Conservation (phyloP, 2,797 vertebrate genomes). For the Lagocephalus sceleratus region DNA sequence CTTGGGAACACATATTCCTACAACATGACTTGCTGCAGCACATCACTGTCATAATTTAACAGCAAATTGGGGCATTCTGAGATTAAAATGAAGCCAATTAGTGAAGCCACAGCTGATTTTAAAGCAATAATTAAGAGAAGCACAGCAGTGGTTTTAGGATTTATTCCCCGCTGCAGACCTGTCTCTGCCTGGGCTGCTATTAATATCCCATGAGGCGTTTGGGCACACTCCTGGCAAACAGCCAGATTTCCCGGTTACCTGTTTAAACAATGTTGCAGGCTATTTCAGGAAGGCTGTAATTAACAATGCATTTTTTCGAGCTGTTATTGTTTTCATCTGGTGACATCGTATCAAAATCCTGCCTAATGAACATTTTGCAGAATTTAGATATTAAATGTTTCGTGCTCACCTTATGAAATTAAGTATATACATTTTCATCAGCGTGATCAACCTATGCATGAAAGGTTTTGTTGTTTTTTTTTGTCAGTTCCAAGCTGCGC, state of each 20-base stretch:
- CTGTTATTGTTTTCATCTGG: slow-evolving; percentile 60
- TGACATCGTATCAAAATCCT: slow-evolving; percentile 22
- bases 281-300: slow-evolving; percentile 78
- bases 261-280: slow-evolving; percentile 81
- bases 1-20: slow-evolving; percentile 31
- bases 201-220: slow-evolving; percentile 76
- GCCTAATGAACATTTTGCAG: slow-evolving; percentile 4
- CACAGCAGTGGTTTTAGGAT: slow-evolving; percentile 77
- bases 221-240: slow-evolving; percentile 72
- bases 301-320: slow-evolving; percentile 54
- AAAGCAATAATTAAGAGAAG: slow-evolving; percentile 78
- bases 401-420: too few species aligned
- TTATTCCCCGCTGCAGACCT: slow-evolving; percentile 75
- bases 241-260: slow-evolving; percentile 80
- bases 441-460: slow-evolving; percentile 18
- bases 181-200: slow-evolving; percentile 73
- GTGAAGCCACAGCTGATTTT: slow-evolving; percentile 78
- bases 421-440: not conserved
- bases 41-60: slow-evolving; percentile 79
- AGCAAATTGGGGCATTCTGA: slow-evolving; percentile 80
- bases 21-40: slow-evolving; percentile 67
- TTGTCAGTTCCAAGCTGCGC: slow-evolving; percentile 14
- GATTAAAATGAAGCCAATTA: slow-evolving; percentile 85
- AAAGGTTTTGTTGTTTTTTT: slow-evolving; percentile 10
- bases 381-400: not conserved